Base-by-base conservation (phyloP, 2,113 vertebrate genomes). In the Eublepharis macularius region DNA sequence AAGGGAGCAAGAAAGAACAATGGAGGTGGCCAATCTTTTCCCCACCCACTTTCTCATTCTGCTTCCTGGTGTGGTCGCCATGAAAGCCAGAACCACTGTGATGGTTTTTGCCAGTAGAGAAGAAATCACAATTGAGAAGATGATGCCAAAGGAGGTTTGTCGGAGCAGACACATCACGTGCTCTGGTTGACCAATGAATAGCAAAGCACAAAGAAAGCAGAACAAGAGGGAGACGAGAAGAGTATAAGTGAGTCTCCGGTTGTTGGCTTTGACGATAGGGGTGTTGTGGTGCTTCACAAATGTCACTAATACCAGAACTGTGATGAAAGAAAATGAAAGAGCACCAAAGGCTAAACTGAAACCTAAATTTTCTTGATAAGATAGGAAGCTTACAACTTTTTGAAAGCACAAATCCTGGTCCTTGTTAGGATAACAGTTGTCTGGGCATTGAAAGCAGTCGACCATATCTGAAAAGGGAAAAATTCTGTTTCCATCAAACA, bases 251-350 rank as follows among this genome's bases (percentile, higher is more conserved):
- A 83, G 69, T 3, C 45, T n/a, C 29, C 51, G 11, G 39, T 83
- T 83, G 54, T 83, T 83, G 32, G 81, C 81, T 82, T 73, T 82
- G 49, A 82, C 26, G 1, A 82, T 72, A 14, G 81, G 80, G 10
- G 68, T 83, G 10, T 45, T 43, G 36, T 74, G 81, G 26, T 83
- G 39, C 39, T 63, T 60, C 19, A 73, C n/a, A 24, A 83, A 83
- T 74, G 36, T 74, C 24, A 29, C 41, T 16, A 83, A 21, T 10
- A 83, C 54, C 4, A 34, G 16, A 57, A 21, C 17, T 60, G 39
- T 60, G 5, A 83, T 60, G 2, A 74, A 12, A 1, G 39, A n/a
- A 74, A 39, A 24, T 1, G 14, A 63, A 43, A 74, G 70, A 32
- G 70, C 29, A 1, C 10, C 2, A 74, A 11, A 7, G 1, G 17